Evolutionary conservation across 2,888 invertebrate species (phyloP), one percentile per base, ranked within the genome.

Genomic region (Serripes groenlandicus): DNA sequence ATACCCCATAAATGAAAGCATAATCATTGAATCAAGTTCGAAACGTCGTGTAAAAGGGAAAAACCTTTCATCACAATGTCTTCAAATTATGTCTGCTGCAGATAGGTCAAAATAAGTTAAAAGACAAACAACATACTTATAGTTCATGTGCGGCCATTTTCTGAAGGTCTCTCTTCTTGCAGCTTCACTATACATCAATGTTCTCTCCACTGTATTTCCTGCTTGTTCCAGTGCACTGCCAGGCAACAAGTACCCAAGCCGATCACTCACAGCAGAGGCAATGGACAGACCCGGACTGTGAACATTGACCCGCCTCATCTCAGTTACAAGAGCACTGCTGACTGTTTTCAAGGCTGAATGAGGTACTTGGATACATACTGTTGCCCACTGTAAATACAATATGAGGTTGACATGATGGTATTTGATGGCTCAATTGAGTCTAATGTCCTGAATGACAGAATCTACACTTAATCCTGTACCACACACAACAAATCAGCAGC

Each of bases 91-190:
- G n/a, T n/a, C n/a, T n/a, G n/a, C n/a, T n/a, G n/a, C n/a, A n/a
- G n/a, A n/a, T n/a, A n/a, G n/a, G n/a, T n/a, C n/a, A n/a, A n/a
- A 42, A 42, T 11, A 42, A 42, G 42, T 7, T 42, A 11, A 49
- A 49, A 49, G 2, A 26, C 56, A 23, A 3, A 15, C 2, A 42
- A 23, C 52, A 83, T 95, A 98, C 97, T 98, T 98, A 95, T 98
- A 98, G 95, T 98, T 98, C 97, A 98, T 98, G 93, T 98, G 98
- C 1, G 98, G 98, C 99, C 98, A 99, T 93, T 97, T 96, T 88
- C 97, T 97, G 95, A 99, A 99, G 0, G 99, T 98, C 93, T 98
- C 97, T 90, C 97, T 96, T 62, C 99, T 96, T 83, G 98, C 97
- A 0, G 97, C 97, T 95, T 99, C 99, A 87, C 98, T 98, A 94